Percentiles rank a stretch among this genome's conserved stretches.
These are phyloP conservation scores for Porites australiensis DNA, from an alignment of 64 coral and sea anemone species.

Conservation along the genomic window DNA sequence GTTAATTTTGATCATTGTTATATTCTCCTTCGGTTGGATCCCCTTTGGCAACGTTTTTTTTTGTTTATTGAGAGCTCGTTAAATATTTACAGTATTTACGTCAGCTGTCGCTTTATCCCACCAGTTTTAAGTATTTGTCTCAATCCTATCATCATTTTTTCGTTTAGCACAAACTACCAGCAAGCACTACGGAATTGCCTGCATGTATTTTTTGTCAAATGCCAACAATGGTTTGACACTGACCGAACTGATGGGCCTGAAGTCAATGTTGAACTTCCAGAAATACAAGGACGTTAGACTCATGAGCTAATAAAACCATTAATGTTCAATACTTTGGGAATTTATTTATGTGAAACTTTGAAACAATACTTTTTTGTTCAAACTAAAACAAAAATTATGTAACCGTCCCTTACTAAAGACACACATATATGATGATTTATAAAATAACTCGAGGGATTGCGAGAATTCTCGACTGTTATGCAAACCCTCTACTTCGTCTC, in stretches of 20 bases:
- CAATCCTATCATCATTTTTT: neutral
- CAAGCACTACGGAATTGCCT: neutral
- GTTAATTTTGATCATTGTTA: neutral
- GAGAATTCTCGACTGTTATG: too few species aligned
- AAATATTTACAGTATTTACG: too few species aligned
- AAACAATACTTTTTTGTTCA: too few species aligned
- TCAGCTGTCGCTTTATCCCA: neutral
- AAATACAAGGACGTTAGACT: neutral
- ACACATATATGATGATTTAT: too few species aligned
- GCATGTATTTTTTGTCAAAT: neutral
- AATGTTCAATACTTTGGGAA: too few species aligned
- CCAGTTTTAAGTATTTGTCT: neutral
- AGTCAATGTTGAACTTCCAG: neutral
- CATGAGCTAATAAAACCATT: too few species aligned
- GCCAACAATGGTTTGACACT: neutral
- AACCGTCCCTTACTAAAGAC: too few species aligned
- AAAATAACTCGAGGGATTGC: too few species aligned
- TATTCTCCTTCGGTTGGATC: neutral
- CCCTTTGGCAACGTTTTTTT: neutral
- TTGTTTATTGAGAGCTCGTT: too few species aligned
- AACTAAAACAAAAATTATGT: too few species aligned
- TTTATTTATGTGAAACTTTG: too few species aligned
- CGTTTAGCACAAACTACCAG: neutral
- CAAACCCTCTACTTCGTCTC: too few species aligned
- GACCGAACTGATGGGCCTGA: neutral